Percentiles rank a stretch among this genome's conserved stretches.
Evolutionary conservation across 2,888 invertebrate genomes (phyloP).

Genomic region (Nemapogon koenigi): DNA sequence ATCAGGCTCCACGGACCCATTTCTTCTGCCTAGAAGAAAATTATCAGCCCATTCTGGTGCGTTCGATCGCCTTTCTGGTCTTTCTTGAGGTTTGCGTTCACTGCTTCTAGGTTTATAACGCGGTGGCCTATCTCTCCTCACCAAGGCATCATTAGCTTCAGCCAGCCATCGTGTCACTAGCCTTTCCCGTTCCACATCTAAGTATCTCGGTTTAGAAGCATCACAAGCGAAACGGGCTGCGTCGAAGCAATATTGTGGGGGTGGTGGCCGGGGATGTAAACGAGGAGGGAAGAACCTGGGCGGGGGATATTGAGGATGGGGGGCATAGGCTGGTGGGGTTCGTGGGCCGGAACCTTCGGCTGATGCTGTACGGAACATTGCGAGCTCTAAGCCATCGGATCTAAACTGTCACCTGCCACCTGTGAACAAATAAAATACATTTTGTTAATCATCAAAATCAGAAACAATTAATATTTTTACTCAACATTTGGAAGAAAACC

Average conservation of each 20-base stretch:
- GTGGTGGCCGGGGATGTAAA: conserved; percentile 39
- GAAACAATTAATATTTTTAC: too few relatives aligned
- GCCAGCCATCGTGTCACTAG: conserved; percentile 58
- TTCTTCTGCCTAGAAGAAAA: conserved; percentile 43
- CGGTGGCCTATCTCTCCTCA: conserved; percentile 48
- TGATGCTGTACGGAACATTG: conserved; percentile 59
- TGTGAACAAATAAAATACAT: conserved; percentile 29
- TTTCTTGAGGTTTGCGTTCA: conserved; percentile 53
- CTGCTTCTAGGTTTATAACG: conserved; percentile 53
- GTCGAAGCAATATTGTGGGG: conserved; percentile 60
- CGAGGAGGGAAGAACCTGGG: conserved; percentile 55
- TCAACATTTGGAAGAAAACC: too few relatives aligned
- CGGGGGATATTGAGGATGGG: conserved; percentile 51
- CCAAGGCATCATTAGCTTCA: conserved; percentile 56
- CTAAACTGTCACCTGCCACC: conserved; percentile 33
- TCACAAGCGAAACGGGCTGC: conserved; percentile 60
- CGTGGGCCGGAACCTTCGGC: conserved; percentile 58
- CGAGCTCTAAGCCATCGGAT: conserved; percentile 38
- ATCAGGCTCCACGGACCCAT: conserved; percentile 49
- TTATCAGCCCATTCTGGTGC: conserved; percentile 55
- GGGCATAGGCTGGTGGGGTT: conserved; percentile 58
- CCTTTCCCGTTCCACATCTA: conserved; percentile 54
- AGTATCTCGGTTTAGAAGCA: conserved; percentile 52
- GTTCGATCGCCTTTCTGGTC: conserved; percentile 37
- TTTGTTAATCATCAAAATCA: too few relatives aligned